Evolutionary conservation across 2,797 vertebrate genomes (phyloP).

Genomic region (Pangasius sanitwongsei): DNA sequence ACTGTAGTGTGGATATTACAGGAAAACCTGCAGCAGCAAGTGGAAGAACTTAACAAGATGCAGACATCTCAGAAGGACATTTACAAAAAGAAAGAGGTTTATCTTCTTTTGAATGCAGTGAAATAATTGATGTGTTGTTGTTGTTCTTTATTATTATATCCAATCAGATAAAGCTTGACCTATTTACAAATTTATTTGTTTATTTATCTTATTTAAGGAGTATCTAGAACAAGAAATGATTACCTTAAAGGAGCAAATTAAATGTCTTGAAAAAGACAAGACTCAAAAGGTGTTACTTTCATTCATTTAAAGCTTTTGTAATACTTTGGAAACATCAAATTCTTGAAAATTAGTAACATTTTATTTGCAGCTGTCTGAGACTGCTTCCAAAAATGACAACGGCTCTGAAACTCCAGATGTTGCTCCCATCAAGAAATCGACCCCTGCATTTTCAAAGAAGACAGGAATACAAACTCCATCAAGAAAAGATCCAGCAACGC

Average conservation of each 20-base stretch:
- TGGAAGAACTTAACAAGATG: slow-evolving; percentile 62
- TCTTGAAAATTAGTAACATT: neutral
- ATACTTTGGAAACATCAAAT: neutral
- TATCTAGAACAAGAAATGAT: slow-evolving; percentile 61
- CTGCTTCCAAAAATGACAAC: slow-evolving; percentile 48
- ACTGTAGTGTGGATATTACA: slow-evolving; percentile 37
- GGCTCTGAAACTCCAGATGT: slow-evolving; percentile 21
- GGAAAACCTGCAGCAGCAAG: slow-evolving; percentile 62
- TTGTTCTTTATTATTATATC: neutral
- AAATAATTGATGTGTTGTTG: neutral
- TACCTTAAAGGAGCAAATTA: slow-evolving; percentile 65
- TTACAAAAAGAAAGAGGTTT: slow-evolving; percentile 45
- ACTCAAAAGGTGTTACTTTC: slow-evolving; percentile 44
- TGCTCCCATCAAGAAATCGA: slow-evolving; percentile 11
- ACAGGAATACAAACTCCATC: slow-evolving; percentile 28
- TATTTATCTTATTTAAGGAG: slow-evolving; percentile 64
- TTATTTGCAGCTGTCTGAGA: slow-evolving; percentile 44
- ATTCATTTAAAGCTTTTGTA: neutral
- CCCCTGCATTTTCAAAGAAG: slow-evolving; percentile 20
- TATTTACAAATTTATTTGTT: neutral
- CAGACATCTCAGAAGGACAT: slow-evolving; percentile 56
- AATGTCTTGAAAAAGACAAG: slow-evolving; percentile 51
- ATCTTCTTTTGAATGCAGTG: neutral
- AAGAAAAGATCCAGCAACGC: slow-evolving; percentile 21
- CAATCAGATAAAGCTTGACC: neutral